Evolutionary conservation across 92 coral and sea anemone genomes (phyloP).

Genomic region (Palythoa heliodiscus): DNA sequence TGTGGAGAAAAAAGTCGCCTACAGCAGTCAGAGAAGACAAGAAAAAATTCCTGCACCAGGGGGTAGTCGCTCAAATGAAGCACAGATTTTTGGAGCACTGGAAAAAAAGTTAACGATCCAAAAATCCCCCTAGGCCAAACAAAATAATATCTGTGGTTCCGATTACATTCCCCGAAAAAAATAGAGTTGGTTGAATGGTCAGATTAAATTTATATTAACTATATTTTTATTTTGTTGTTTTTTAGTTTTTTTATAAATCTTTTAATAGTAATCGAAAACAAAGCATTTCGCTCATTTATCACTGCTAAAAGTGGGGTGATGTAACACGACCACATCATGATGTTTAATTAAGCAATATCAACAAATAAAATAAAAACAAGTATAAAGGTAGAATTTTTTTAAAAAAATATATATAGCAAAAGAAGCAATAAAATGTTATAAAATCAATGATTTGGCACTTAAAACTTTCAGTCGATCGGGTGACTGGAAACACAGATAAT

Average conservation of each 20-base stretch:
- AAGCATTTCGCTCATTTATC: conserved; percentile 4
- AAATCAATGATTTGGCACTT: conserved; percentile 10
- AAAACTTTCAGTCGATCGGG: conserved; percentile 6
- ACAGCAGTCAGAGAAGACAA: conserved; percentile 13
- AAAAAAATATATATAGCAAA: background rate
- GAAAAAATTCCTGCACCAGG: conserved; percentile 12
- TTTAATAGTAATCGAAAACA: conserved; percentile 16
- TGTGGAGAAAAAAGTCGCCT: background rate
- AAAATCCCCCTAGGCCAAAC: background rate
- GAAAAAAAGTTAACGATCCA: background rate
- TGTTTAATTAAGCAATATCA: conserved; percentile 8
- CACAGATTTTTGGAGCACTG: background rate
- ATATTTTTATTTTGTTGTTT: conserved; percentile 3
- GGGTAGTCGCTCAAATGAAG: background rate
- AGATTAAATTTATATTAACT: background rate
- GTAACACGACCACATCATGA: conserved; percentile 6
- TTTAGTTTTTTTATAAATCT: conserved; percentile 8
- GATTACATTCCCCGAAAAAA: background rate
- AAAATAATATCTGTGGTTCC: conserved; percentile 3
- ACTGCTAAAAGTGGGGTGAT: conserved; percentile 24
- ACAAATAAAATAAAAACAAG: conserved; percentile 3
- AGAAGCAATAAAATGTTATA: conserved; percentile 8
- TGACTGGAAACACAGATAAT: conserved; percentile 10
- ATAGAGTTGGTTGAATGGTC: conserved; percentile 1
- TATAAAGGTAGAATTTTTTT: background rate